Evolutionary conservation across 2,113 vertebrate genomes (phyloP).

Genomic region (Gasterosteus aculeatus): DNA sequence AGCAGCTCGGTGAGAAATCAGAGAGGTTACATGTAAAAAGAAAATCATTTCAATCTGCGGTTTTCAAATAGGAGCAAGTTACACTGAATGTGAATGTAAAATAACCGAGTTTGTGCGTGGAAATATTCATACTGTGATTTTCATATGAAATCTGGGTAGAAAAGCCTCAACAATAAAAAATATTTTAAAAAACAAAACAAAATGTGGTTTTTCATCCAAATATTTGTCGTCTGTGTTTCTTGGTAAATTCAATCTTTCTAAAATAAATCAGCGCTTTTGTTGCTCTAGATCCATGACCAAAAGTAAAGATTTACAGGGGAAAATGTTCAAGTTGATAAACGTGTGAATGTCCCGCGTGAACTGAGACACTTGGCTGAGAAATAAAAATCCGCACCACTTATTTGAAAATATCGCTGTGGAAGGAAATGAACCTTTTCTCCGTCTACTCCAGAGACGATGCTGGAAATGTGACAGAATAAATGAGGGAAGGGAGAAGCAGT

Average conservation of each 20-base stretch:
- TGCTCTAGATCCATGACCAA: neutral
- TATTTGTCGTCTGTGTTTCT: neutral
- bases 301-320: neutral
- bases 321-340: neutral
- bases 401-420: constrained; percentile 26
- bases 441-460: constrained; percentile 13
- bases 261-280: neutral
- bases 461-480: constrained; percentile 13
- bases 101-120: neutral
- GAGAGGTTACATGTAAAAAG: neutral
- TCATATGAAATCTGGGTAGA: neutral
- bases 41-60: neutral
- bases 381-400: constrained; percentile 3
- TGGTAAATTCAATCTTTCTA: neutral
- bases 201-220: neutral
- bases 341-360: neutral
- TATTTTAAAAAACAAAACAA: neutral
- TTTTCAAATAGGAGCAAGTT: neutral
- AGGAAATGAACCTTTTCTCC: constrained; percentile 23
- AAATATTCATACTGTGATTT: neutral
- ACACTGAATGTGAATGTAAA: neutral
- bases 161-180: neutral
- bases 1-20: neutral
- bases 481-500: neutral
- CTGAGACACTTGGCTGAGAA: constrained; percentile 8